Base-by-base conservation (phyloP, 1,140 invertebrate species). In the Piezodorus guildinii region DNA sequence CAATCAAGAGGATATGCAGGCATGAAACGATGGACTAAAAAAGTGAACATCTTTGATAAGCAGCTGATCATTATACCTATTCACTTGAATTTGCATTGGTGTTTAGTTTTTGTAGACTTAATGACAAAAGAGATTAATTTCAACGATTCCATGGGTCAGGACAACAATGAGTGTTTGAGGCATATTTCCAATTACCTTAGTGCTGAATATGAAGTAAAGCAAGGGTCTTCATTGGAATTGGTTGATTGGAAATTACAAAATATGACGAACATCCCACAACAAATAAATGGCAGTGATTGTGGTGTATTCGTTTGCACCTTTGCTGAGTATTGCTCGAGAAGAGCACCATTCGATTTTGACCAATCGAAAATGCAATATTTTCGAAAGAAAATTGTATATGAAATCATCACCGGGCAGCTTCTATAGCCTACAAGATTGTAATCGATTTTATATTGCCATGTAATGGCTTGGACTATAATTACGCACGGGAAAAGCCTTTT, bases 241-340 rank as follows among this genome's bases (percentile, higher is more conserved):
- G 8, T 21, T 49, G 46, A 49, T 49, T 49, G 46, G 46, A 49
- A 49, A 21, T 5, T 17, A 14, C n/a, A 17, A 5, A 49, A 49
- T 49, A 21, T 49, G 4, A 49, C 12, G 78, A 84, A 93, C 72
- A 93, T 96, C 69, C n/a, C 96, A 0, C 87, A 90, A 69, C 96
- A 99, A 76, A 88, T 89, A 83, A 99, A 99, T 76, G 92, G 93
- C 17, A 91, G 88, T 73, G 96, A 99, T 75, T 99, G 96, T 76
- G 96, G 96, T 3, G 91, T 99, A 76, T 99, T 98, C 75, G 83
- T 92, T 1, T 96, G 94, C 75, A 96, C 92, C 74, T 96, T 90
- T 78, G 94, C 94, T 0, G 95, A 99, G 75, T 96, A 90, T 74
- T 77, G 90, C n/a, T 81, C 84, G 0, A 80, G 93, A 54, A 81